Evolutionary conservation across 2,113 vertebrate genomes (phyloP).

Genomic region (Aplodontia rufa): DNA sequence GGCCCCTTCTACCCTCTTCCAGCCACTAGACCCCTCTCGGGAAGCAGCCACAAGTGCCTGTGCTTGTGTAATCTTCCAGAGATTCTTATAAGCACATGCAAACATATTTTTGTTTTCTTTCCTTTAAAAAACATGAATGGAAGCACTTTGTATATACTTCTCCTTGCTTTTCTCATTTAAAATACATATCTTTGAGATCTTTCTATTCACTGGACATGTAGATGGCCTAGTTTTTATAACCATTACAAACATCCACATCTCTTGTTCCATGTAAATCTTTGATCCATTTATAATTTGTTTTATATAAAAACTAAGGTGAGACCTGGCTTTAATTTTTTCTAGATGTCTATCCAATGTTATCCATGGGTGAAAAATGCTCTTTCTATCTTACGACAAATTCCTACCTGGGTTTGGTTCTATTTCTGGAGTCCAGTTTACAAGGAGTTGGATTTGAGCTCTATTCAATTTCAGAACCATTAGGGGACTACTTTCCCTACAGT

Average conservation of each 20-base stretch:
- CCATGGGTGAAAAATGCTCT: background rate
- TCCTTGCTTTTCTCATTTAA: background rate
- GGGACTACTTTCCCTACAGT: background rate
- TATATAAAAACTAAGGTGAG: background rate
- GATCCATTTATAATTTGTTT: background rate
- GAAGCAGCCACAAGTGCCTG: background rate
- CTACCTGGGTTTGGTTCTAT: background rate
- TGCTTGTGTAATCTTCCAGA: background rate
- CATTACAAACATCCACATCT: background rate
- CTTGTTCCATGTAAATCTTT: background rate
- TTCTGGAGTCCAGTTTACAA: background rate
- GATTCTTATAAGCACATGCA: too few relatives aligned
- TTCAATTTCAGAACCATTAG: background rate
- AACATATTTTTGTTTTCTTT: background rate
- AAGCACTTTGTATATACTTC: background rate
- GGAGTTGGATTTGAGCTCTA: conserved; percentile 2
- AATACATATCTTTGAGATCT: background rate
- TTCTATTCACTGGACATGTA: background rate
- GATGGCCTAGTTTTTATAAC: background rate
- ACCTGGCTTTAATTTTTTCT: background rate
- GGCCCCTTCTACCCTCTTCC: too few relatives aligned
- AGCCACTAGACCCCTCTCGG: background rate
- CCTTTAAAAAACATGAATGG: background rate
- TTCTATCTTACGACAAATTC: background rate
- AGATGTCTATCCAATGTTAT: background rate